Base-by-base conservation (phyloP, 2,113 vertebrate genomes). In the Phaethornis superciliosus region DNA sequence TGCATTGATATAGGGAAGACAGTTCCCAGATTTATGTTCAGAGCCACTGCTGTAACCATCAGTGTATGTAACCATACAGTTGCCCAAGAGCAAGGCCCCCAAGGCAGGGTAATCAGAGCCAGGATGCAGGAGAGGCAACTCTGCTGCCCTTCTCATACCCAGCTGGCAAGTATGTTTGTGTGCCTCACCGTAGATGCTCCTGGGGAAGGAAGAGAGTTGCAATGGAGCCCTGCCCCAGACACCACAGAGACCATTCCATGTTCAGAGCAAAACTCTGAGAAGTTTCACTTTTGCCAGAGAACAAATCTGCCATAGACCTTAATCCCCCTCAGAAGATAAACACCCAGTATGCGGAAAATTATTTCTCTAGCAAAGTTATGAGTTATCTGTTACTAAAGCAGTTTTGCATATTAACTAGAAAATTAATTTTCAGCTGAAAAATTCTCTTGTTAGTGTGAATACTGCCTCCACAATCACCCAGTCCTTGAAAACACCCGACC, bases 351-450 rank as follows among this genome's bases (percentile, higher is more conserved):
- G 1, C 28, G 79, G 33, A 78, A 83, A 84, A 58, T 12, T 0
- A 58, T 63, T 83, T 76, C 26, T 77, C 26, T 68, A 8, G 47
- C 30, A 78, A 90, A 92, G 32, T 10, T 12, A 54, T 49, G 30
- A 63, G 18, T 86, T 88, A 85, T 49, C 21, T 84, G 46, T 69
- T 86, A 90, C 10, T 9, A 71, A 75, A 87, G 28, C 54, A 76
- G 27, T 64, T 92, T 75, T 92, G 30, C 63, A 90, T 81, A 89
- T 81, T 87, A 85, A 60, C 40, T 44, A 35, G 54, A 84, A 81
- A 62, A 92, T 51, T 2, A 84, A 62, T 74, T 83, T 84, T 12
- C 12, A 63, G 21, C 26, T 55, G 46, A 85, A 65, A 37, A 30
- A 70, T 79, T 64, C 6, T 69, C 33, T 44, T 40, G 12, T n/a